Evolutionary conservation across 2,797 vertebrate species (phyloP).

Genomic region (Tachyglossus aculeatus): DNA sequence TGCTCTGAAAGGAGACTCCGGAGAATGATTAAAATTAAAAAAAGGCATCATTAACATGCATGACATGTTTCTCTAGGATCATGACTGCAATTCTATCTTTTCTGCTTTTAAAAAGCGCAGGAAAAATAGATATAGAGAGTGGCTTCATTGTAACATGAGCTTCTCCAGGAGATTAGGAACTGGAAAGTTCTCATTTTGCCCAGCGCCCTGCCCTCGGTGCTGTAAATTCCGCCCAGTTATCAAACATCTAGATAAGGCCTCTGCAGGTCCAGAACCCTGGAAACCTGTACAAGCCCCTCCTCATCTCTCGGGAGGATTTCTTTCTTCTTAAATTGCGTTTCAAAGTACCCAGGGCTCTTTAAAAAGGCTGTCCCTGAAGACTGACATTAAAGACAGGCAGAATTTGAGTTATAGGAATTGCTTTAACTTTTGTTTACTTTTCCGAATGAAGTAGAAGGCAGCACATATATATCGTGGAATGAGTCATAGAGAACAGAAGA

Average conservation of each 20-base stretch:
- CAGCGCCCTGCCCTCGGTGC: neutral
- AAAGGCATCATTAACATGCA: slow-evolving; percentile 6
- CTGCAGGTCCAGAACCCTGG: neutral
- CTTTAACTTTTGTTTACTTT: neutral
- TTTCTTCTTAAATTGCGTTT: neutral
- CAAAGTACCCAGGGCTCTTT: neutral
- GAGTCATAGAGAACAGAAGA: neutral
- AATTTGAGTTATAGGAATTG: accelerated
- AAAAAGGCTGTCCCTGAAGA: accelerated
- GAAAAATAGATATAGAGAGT: neutral
- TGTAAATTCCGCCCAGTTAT: neutral
- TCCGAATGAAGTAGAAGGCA: neutral
- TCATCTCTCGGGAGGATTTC: neutral
- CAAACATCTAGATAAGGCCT: neutral
- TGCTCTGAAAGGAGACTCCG: slow-evolving; percentile 25
- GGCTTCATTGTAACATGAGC: neutral
- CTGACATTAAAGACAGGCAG: neutral
- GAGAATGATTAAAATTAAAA: slow-evolving; percentile 1
- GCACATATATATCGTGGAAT: neutral
- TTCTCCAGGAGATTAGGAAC: neutral
- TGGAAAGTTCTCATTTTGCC: neutral
- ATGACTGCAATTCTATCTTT: neutral
- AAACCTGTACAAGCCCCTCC: neutral
- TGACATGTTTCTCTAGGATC: neutral
- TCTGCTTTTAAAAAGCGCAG: neutral